phyloP scores from a whole-genome alignment of 2,888 invertebrate species.

The Pandemis cinnamomeana region DNA sequence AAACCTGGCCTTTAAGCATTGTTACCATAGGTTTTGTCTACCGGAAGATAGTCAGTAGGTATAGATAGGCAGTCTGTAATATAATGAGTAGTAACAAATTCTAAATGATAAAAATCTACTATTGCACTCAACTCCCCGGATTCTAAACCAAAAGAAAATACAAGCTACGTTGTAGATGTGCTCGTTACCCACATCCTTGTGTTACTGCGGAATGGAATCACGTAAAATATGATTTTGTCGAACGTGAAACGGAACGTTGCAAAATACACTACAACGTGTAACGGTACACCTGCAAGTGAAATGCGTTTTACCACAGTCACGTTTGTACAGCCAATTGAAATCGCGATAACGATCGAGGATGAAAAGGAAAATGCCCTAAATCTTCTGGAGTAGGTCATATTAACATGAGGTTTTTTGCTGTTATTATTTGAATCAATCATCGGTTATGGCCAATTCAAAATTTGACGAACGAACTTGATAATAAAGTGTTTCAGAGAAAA shows the following conservation, averaged over 20 bases:
- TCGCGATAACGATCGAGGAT: constrained; percentile 46
- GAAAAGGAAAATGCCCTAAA: constrained; percentile 30
- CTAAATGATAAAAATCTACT: no score
- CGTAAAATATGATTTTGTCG: constrained; percentile 80
- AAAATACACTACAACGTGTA: constrained; percentile 48
- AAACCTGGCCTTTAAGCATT: no score
- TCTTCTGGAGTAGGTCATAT: neutral
- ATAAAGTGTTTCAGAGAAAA: no score
- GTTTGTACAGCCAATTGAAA: constrained; percentile 51
- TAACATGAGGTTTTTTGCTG: neutral
- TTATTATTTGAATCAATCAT: neutral
- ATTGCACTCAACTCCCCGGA: neutral
- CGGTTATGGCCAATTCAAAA: no score
- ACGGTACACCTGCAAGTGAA: constrained; percentile 61
- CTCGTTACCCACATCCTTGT: constrained; percentile 43
- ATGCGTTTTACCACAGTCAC: constrained; percentile 53
- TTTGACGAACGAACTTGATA: no score
- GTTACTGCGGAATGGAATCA: constrained; percentile 69
- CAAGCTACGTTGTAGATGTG: constrained; percentile 30
- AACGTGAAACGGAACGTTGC: constrained; percentile 63
- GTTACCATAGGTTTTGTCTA: no score
- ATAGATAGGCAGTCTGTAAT: no score
- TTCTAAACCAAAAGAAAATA: constrained; percentile 9
- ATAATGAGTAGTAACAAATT: no score
- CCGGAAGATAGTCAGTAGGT: no score